Conservation (phyloP, 2,113 vertebrate species). For the Dolichotis patagonum region DNA sequence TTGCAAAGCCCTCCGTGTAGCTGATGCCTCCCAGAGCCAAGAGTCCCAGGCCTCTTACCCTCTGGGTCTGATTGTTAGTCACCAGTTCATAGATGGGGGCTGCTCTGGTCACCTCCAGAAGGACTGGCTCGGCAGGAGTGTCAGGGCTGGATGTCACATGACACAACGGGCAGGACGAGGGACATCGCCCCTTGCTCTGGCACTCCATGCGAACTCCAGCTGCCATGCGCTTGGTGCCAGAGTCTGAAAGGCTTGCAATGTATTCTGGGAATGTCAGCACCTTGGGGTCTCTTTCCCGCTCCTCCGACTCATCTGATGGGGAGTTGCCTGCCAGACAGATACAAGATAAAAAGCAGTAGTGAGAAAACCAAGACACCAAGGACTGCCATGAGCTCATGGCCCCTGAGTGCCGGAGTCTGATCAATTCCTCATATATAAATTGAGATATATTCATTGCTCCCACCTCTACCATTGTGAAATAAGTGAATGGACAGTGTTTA, state of each 20-base stretch:
- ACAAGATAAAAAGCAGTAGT: neutral
- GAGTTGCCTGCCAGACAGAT: slow-evolving; percentile 92
- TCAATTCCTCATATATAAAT: neutral
- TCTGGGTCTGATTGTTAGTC: slow-evolving; percentile 96
- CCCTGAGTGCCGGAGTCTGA: neutral
- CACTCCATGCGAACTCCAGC: slow-evolving; percentile 97
- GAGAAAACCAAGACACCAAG: neutral
- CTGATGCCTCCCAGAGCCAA: neutral
- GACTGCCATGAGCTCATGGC: accelerated
- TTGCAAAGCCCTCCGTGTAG: neutral
- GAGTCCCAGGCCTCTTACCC: slow-evolving; percentile 86
- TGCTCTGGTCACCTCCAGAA: slow-evolving; percentile 96
- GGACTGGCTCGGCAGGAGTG: slow-evolving; percentile 91
- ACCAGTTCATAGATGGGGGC: slow-evolving; percentile 96
- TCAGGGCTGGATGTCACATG: slow-evolving; percentile 89
- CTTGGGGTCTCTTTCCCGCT: slow-evolving; percentile 94
- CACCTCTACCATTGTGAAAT: neutral
- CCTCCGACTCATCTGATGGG: slow-evolving; percentile 97
- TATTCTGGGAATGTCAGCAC: slow-evolving; percentile 97
- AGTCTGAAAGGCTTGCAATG: slow-evolving; percentile 95
- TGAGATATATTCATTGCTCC: neutral
- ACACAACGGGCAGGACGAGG: slow-evolving; percentile 95
- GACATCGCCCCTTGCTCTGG: slow-evolving; percentile 95
- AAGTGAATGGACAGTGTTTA: neutral
- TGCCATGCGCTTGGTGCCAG: slow-evolving; percentile 94